Evolutionary conservation across 2,888 invertebrate species (phyloP), one percentile per base, ranked within the genome.

Genomic region (Callyntrura sp.): DNA sequence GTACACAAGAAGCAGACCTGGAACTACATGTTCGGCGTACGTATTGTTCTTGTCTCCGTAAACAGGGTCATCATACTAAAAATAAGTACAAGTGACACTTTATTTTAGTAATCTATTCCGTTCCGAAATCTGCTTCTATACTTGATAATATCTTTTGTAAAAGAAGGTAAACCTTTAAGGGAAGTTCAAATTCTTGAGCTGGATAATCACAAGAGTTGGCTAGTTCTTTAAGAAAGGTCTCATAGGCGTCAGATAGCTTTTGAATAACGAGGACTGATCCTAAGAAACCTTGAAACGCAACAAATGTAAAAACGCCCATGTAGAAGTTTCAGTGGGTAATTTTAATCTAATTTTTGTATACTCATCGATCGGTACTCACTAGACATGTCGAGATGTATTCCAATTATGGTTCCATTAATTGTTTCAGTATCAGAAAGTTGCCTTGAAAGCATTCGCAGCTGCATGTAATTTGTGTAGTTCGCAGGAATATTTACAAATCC

Each of bases 1-100:
- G 96, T 95, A 98, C 98, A 98, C 98, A 93, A 98, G 95, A 94
- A 98, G 98, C 91, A 98, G 98, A 92, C 98, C 98, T 62, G 98
- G 98, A n/a, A 98, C 98, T 85, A 98, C 98, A 95, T 98, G 98
- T 94, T 98, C 98, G 0, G 98, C 98, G 94, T 98, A 98, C 14
- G 97, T 98, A 4, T 98, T 98, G 94, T 97, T 97, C 94, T 96
- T 97, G 88, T 97, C 96, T 81, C 98, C 98, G 94, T 98, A 98
- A 94, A 98, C 97, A 55, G 98, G 98, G 91, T 97, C 96, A 94
- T 97, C 96, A 95, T 98, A 98, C 95, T 98, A 1, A 93, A 95
- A 55, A 87, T 23, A n/a, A n/a, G n/a, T n/a, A n/a, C n/a, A n/a
- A n/a, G n/a, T n/a, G n/a, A n/a, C n/a, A n/a, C n/a, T n/a, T n/a